A percentile compares a stretch with the other conserved stretches of the same genome.
Conservation (phyloP, 2,797 vertebrate genomes). For the Bufotes viridis region DNA sequence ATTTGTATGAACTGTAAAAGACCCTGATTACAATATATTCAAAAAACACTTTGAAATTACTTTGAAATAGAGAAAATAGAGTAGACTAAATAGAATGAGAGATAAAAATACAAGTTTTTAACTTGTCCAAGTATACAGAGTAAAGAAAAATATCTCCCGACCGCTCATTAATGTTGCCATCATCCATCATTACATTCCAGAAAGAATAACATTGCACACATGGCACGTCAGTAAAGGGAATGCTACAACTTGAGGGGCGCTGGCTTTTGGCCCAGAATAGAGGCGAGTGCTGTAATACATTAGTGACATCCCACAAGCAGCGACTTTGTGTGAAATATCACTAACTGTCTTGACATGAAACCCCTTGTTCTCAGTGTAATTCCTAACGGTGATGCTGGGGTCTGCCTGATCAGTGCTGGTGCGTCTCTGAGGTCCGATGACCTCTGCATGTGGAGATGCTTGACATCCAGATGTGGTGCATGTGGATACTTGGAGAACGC, state of each 20-base stretch:
- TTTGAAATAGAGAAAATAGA: too few species aligned
- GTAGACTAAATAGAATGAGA: too few species aligned
- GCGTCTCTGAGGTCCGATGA: not conserved
- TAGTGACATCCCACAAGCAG: not conserved
- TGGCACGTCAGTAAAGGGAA: conserved; percentile 30
- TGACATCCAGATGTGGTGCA: conserved; percentile 24
- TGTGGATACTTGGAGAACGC: conserved; percentile 13
- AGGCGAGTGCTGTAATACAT: conserved; percentile 23
- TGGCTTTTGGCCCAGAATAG: conserved; percentile 48
- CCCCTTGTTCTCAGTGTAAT: not conserved
- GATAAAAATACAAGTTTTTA: too few species aligned
- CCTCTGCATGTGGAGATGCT: not conserved
- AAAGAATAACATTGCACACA: not conserved
- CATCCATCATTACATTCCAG: conserved; percentile 28
- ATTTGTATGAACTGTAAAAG: not conserved
- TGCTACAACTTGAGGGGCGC: not conserved
- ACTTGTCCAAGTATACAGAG: too few species aligned
- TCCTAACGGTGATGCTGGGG: not conserved
- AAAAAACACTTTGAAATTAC: too few species aligned
- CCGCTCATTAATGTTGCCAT: not conserved
- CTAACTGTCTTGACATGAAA: not conserved
- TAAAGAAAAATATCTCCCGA: not conserved
- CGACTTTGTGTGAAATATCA: not conserved
- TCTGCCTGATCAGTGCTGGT: not conserved
- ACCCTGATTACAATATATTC: too few species aligned